phyloP scores from a whole-genome alignment of 2,888 invertebrate species.

The Entomobrya multifasciata region DNA sequence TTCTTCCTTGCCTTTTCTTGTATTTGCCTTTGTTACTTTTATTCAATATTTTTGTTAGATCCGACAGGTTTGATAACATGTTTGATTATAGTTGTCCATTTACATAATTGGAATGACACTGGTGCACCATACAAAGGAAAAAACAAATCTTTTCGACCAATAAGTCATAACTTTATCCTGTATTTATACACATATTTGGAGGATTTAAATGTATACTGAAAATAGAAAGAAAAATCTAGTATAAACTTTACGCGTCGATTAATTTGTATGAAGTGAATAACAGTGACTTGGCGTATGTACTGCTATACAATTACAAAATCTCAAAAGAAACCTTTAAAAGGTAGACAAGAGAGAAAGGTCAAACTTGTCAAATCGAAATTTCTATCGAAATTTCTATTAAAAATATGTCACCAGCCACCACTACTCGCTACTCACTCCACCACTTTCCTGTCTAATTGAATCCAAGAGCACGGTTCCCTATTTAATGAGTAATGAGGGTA shows the following conservation, averaged over 20 bases:
- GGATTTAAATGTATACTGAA: neutral
- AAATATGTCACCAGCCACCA: no score
- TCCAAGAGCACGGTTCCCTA: no score
- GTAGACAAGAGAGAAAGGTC: neutral
- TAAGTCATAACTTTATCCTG: neutral
- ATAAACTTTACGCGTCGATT: neutral
- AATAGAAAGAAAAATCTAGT: neutral
- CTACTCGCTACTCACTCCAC: no score
- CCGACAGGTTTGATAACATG: slow-evolving; percentile 68
- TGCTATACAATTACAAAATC: neutral
- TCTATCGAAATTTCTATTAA: no score
- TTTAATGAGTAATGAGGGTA: no score
- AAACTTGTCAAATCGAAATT: no score
- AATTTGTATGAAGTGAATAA: neutral
- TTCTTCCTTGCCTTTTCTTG: slow-evolving; percentile 27
- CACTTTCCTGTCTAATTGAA: no score
- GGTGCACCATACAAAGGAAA: neutral
- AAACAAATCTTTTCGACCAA: neutral
- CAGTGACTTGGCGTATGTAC: slow-evolving; percentile 8
- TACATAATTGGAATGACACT: slow-evolving; percentile 23
- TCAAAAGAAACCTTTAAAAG: neutral
- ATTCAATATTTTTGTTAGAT: slow-evolving; percentile 66
- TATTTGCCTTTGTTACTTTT: slow-evolving; percentile 51
- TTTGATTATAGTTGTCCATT: slow-evolving; percentile 35
- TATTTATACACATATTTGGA: neutral